Base-by-base conservation (phyloP, 2,113 vertebrate genomes). In the Cyprinus carpio region DNA sequence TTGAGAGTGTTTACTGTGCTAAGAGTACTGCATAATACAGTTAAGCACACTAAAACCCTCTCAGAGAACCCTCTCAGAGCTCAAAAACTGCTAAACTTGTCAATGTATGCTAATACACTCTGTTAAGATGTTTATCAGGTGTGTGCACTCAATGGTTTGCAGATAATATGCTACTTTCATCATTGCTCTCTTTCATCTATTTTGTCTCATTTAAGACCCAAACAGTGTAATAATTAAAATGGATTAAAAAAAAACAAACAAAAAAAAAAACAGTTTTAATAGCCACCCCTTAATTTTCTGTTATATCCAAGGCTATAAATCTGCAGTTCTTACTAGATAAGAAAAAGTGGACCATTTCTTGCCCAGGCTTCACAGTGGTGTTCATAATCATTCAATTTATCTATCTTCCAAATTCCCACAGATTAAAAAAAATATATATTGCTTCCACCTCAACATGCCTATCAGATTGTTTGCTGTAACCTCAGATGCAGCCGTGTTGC, bases 361-460 rank as follows among this genome's bases (percentile, higher is more conserved):
- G 16, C 4, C 43, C 5, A 46, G 20, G 37, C 18, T 69, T 65
- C 43, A 20, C 62, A 51, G 25, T 10, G 11, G 54, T 87, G 65
- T 54, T 85, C 86, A 87, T 84, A 76, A 87, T 90, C 84, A 78
- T 60, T 88, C 80, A 89, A 84, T 88, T 91, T 90, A 84, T 90
- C 83, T 54, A 87, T 84, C 6, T 34, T 85, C 76, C 31, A 80
- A 87, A 86, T 84, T 85, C 67, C n/a, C 11, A 31, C 76, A 86
- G 86, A 87, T 86, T 81, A 25, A 86, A 86, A 72, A 87, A 90
- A 87, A 88, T 89, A 92, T 90, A 88, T 89, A 92, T 90, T 90
- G 60, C 78, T 37, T 84, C 81, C 27, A 78, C 86, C 80, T 82
- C 9, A 85, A 74, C 27, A 86, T 71, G 79, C 60, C 2, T 40